Evolutionary conservation across 2,888 invertebrate species (phyloP).

Genomic region (Autographa pulchrina): DNA sequence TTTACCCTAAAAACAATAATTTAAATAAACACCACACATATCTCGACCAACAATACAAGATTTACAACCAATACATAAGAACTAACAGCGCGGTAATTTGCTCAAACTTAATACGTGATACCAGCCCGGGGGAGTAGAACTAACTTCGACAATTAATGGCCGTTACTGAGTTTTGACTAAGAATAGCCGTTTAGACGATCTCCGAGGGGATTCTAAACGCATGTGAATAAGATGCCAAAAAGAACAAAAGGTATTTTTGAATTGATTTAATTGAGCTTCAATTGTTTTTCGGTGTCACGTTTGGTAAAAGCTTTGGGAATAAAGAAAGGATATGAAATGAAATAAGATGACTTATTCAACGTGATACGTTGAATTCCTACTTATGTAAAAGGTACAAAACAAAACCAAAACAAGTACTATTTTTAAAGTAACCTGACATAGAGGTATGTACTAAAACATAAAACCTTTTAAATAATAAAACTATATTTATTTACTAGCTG

Average conservation of each 20-base stretch:
- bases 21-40: slow-evolving; percentile 16
- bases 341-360: no score
- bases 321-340: no score
- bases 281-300: no score
- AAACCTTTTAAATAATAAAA: no score
- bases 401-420: no score
- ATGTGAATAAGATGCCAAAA: slow-evolving; percentile 16
- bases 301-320: no score
- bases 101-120: slow-evolving; percentile 70
- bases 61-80: slow-evolving; percentile 53
- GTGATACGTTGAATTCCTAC: no score
- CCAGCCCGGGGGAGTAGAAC: slow-evolving; percentile 62
- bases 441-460: no score
- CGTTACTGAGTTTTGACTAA: slow-evolving; percentile 71
- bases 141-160: slow-evolving; percentile 81
- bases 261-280: no score
- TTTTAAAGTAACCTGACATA: no score
- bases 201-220: slow-evolving; percentile 29
- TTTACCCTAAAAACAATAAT: neutral
- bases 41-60: slow-evolving; percentile 46
- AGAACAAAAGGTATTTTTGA: neutral
- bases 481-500: no score
- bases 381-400: no score
- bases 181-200: slow-evolving; percentile 72
- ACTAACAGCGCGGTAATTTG: slow-evolving; percentile 63